These are phyloP conservation scores for Caerostris extrusa DNA, from an alignment of 1,140 invertebrate genomes.

Conservation along the genomic window DNA sequence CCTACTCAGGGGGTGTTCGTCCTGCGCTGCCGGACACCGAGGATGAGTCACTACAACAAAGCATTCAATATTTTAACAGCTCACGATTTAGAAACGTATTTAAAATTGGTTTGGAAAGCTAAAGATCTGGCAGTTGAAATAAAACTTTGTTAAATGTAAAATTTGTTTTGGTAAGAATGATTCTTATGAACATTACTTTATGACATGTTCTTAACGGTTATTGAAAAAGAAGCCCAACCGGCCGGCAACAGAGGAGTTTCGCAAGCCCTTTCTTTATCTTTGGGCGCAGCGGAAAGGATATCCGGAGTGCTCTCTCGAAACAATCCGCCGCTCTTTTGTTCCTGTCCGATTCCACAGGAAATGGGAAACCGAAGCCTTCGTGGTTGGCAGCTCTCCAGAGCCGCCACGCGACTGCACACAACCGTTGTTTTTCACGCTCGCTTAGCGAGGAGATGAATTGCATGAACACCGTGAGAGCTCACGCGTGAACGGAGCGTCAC, in stretches of 20 bases:
- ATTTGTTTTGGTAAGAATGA: no score
- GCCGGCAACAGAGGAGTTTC: not conserved
- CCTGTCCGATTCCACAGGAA: constrained; percentile 18
- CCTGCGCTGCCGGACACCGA: no score
- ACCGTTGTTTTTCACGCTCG: constrained; percentile 63
- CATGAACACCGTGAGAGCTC: constrained; percentile 19
- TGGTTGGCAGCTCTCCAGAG: not conserved
- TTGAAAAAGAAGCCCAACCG: not conserved
- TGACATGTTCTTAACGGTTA: not conserved
- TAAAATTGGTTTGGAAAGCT: no score
- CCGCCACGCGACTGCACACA: constrained; percentile 34
- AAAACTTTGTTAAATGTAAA: no score
- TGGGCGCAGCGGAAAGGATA: not conserved
- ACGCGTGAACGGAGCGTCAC: constrained; percentile 50
- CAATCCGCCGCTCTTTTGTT: constrained; percentile 28
- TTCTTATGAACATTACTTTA: no score
- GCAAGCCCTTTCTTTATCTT: not conserved
- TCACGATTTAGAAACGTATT: no score
- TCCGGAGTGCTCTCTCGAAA: not conserved
- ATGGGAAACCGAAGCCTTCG: constrained; percentile 31
- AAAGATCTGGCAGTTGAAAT: no score
- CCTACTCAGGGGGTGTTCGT: no score
- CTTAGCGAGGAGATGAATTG: constrained; percentile 59
- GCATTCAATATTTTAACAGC: no score
- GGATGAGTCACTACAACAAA: no score